Conservation (phyloP, 2,888 invertebrate genomes). For the Eupithecia subumbrata region DNA sequence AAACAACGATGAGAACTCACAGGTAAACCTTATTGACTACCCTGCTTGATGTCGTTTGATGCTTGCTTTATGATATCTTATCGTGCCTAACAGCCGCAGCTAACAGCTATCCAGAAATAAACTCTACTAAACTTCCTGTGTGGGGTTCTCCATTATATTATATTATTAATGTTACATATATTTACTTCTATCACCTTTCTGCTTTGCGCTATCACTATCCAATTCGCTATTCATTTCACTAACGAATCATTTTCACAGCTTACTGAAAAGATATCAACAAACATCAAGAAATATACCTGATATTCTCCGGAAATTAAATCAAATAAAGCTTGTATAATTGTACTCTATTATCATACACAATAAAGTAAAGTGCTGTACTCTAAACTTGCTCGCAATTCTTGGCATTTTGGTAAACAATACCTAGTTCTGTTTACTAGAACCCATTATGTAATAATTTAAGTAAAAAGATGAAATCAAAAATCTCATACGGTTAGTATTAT, state of each 20-base stretch:
- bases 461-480: background rate
- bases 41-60: background rate
- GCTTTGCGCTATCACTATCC: background rate
- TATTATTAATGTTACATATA: background rate
- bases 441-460: background rate
- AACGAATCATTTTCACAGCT: too few relatives aligned
- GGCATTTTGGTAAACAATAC: background rate
- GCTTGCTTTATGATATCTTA: background rate
- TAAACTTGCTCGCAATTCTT: background rate
- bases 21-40: conserved; percentile 45
- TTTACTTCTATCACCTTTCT: background rate
- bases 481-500: background rate
- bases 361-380: background rate
- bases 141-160: too few relatives aligned
- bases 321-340: background rate
- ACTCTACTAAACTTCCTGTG: background rate
- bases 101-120: background rate
- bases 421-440: background rate
- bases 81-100: background rate
- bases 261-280: background rate
- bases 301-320: background rate
- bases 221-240: background rate
- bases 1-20: conserved; percentile 70
- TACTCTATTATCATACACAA: background rate
- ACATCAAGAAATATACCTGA: background rate